Conservation (phyloP, 2,113 vertebrate species). For the Myrmecophaga tridactyla region DNA sequence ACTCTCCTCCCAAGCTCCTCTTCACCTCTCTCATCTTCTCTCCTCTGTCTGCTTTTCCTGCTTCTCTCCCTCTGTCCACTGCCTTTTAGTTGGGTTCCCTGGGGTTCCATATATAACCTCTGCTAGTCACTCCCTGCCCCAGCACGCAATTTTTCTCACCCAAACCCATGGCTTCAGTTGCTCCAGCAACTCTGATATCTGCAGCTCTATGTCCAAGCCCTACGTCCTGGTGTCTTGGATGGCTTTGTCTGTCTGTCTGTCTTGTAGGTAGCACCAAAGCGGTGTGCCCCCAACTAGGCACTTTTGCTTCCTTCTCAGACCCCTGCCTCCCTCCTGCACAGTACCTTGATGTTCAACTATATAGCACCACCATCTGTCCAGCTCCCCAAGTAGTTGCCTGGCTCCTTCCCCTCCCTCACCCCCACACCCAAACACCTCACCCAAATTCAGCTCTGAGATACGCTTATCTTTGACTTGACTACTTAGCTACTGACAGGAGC, state of each 20-base stretch:
- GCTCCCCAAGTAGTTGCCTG: not conserved
- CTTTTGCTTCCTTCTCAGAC: not conserved
- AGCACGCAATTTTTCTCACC: not conserved
- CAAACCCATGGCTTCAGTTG: not conserved
- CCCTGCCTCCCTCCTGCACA: not conserved
- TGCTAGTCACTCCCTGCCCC: not conserved
- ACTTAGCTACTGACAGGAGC: not conserved
- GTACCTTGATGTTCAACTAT: not conserved
- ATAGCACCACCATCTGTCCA: not conserved
- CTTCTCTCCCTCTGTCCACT: not conserved
- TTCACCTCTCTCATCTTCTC: not conserved
- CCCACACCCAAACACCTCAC: not conserved
- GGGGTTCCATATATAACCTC: not conserved
- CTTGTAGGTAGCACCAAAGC: not conserved
- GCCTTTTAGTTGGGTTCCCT: not conserved
- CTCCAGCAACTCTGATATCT: not conserved
- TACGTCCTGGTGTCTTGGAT: not conserved
- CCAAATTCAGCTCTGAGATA: not conserved
- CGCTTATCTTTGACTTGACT: not conserved
- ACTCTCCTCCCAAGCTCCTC: not conserved
- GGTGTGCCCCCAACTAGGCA: not conserved
- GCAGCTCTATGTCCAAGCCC: not conserved
- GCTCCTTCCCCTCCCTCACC: rapidly evolving
- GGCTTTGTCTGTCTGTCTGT: not conserved
- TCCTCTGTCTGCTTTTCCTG: not conserved